Base-by-base conservation (phyloP, 2,797 vertebrate species). In the Myripristis murdjan region DNA sequence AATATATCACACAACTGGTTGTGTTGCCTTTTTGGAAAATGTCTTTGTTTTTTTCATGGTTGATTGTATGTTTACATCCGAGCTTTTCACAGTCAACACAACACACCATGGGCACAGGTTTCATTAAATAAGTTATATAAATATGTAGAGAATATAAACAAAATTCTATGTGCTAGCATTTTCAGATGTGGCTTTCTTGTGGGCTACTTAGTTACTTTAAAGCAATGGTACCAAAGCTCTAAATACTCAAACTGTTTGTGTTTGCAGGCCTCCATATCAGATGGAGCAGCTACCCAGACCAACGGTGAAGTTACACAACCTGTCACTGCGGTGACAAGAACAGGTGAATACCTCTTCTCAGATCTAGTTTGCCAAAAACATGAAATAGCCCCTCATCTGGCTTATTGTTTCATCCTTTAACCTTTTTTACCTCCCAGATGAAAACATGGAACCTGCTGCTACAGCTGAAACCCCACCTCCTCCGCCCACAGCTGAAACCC, bases 261-360 rank as follows among this genome's bases (percentile, higher is more conserved):
- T 64, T 56, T 44, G 3, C 44, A 95, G 94, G 77, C 85, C 55
- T 76, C 83, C 73, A 57, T 61, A 49, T 69, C 72, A 11, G 97
- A 97, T 87, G 90, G 64, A 85, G 90, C 93, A 91, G 91, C 95
- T 73, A 92, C 94, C 70, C 97, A 98, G 82, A 96, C 96, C 46
- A 99, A 99, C 0, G 98, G 97, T 82, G 97, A 99, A 94, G 94
- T 94, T 57, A 70, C 91, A 58, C 75, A 72, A 62, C 94, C 96
- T 63, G 94, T 94, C 80, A 89, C 92, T 83, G 89, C 95, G 75
- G 90, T 93, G 82, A 91, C 95, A 18, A 93, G 92, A 88, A 94
- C 93, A 80, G 97, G 97, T 97, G 79, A 82, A 90, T 66, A 18
- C 0, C 14, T 16, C 12, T 44, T 51, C 5, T 60, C 5, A 2